phyloP scores from a whole-genome alignment of 2,113 vertebrate species.

The Mesitornis unicolor region DNA sequence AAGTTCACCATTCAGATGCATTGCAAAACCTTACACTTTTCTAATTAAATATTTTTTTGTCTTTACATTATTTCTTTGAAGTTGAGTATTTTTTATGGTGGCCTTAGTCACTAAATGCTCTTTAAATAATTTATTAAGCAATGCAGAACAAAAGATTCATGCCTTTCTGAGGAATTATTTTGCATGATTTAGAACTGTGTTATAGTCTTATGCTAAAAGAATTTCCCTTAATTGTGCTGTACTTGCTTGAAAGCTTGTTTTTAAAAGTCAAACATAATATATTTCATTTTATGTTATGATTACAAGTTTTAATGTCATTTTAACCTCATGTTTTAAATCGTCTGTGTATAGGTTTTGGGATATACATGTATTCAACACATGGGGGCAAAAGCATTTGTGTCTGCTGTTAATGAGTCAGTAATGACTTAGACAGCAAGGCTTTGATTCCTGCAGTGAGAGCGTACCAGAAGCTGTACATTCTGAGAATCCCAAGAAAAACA shows the following conservation, averaged over 20 bases:
- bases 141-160: background rate
- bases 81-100: background rate
- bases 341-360: background rate
- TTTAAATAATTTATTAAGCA: constrained; percentile 34
- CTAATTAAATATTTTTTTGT: background rate
- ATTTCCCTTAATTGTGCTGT: background rate
- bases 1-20: background rate
- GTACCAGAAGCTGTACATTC: background rate
- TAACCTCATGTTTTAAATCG: background rate
- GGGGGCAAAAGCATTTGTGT: background rate
- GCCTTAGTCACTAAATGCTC: background rate
- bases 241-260: background rate
- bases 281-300: background rate
- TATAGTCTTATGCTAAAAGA: background rate
- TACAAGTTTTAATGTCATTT: background rate
- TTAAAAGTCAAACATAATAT: background rate
- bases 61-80: background rate
- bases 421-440: background rate
- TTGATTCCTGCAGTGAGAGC: background rate
- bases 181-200: background rate
- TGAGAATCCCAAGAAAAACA: background rate
- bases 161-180: background rate
- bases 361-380: accelerated
- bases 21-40: background rate
- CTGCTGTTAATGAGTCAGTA: background rate